Conservation (phyloP, 2,888 invertebrate species). For the Mythimna lalbum region DNA sequence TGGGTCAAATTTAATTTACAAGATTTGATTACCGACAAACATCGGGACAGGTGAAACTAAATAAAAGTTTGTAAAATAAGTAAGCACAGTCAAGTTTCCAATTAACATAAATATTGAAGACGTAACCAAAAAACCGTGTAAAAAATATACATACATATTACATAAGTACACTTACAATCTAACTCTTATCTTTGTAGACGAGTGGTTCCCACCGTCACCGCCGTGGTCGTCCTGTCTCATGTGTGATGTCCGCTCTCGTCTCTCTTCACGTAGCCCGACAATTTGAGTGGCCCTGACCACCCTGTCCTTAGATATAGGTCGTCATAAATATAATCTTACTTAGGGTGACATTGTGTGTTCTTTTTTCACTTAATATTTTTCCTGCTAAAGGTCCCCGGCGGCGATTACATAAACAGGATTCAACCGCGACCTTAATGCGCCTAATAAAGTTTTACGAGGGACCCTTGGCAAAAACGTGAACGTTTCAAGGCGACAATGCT, state of each 20-base stretch:
- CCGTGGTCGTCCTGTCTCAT: conserved; percentile 53
- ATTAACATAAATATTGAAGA: neutral
- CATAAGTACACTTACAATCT: conserved; percentile 54
- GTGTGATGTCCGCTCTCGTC: conserved; percentile 62
- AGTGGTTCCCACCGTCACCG: conserved; percentile 35
- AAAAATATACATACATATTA: conserved; percentile 46
- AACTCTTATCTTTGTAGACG: conserved; percentile 61
- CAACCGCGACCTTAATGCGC: conserved; percentile 90
- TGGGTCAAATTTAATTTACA: no score
- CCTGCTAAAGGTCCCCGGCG: conserved; percentile 87
- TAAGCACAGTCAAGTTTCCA: neutral
- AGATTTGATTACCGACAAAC: no score
- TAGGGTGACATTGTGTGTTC: conserved; percentile 85
- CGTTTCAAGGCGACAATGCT: conserved; percentile 89
- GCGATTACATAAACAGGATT: conserved; percentile 91
- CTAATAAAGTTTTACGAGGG: conserved; percentile 90
- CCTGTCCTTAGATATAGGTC: conserved; percentile 70
- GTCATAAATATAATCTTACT: conserved; percentile 84
- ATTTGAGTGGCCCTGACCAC: conserved; percentile 71
- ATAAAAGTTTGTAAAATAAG: no score
- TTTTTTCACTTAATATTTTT: conserved; percentile 90
- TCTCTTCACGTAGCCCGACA: conserved; percentile 69
- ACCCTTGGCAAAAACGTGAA: conserved; percentile 89
- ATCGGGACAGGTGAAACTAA: no score
- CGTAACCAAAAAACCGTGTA: conserved; percentile 22